Evolutionary conservation across 2,797 vertebrate species (phyloP), one percentile per base, ranked within the genome.

Genomic region (Typhlichthys eigenmanni): DNA sequence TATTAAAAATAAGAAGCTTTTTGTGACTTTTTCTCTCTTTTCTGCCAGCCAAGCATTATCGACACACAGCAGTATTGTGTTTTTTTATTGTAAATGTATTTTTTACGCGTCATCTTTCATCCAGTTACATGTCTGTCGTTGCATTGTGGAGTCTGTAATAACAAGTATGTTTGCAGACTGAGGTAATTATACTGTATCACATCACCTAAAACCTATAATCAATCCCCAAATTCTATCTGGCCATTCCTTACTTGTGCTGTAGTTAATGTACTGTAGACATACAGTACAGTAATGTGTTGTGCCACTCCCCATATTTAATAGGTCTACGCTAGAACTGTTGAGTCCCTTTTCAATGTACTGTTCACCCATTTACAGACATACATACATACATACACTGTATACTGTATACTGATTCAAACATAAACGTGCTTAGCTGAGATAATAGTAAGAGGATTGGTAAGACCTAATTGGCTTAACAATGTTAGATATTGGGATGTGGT

Each of bases 111-210:
- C 12, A 48, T 13, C n/a, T 14, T 48, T 48, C 47, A 48, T 14
- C n/a, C 12, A 13, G 47, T 53, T 84, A 78, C 72, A 69, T 86
- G 74, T 63, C 74, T 74, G 58, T 76, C 56, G 53, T 68, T 76
- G 13, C 48, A 76, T 72, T 62, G 59, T 81, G 47, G 48, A 74
- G 71, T 69, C 71, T 81, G 75, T 75, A 84, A 80, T 85, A 74
- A 76, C 64, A 84, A 74, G 82, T 81, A 74, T 57, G 34, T 84
- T 71, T 87, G 77, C 83, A 58, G 71, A 85, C 66, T 64, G 83
- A 90, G 89, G 89, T 90, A 90, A 89, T 78, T 87, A 84, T 83
- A 43, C 38, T 43, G 5, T 43, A 65, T 69, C 62, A 57, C 65
- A 43, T 75, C 50, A 17, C 65, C 65, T 54, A 29, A 58, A 74